phyloP scores from a whole-genome alignment of 2,113 vertebrate species.

The Tichodroma muraria region DNA sequence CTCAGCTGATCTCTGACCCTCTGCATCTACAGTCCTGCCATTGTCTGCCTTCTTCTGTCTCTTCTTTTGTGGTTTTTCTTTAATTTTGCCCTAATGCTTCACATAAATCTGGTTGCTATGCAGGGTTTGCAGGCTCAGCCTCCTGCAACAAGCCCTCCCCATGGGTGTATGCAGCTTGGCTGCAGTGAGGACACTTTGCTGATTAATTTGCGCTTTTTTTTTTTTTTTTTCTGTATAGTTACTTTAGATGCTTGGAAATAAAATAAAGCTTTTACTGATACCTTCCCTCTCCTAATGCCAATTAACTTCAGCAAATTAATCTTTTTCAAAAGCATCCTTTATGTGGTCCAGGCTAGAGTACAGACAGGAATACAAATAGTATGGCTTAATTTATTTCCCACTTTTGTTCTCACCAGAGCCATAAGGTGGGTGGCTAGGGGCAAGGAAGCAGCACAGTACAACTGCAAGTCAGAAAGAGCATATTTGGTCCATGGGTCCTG shows the following conservation, averaged over 20 bases:
- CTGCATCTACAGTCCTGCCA: not conserved
- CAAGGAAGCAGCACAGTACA: not conserved
- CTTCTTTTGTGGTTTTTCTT: not conserved
- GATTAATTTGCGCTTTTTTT: constrained; percentile 2
- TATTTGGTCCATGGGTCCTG: not conserved
- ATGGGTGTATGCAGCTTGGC: not conserved
- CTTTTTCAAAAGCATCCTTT: not conserved
- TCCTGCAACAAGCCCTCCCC: not conserved
- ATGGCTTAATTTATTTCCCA: not conserved
- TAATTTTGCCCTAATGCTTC: not conserved
- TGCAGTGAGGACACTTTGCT: not conserved
- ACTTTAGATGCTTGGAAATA: not conserved
- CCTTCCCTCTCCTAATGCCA: not conserved
- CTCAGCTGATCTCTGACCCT: not conserved
- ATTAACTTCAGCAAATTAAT: not conserved
- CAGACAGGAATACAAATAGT: not conserved
- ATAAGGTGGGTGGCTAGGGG: not conserved
- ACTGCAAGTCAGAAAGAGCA: not conserved
- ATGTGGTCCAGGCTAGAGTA: not conserved
- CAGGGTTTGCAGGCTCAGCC: constrained; percentile 9
- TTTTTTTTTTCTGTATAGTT: not conserved
- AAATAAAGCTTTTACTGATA: constrained; percentile 3
- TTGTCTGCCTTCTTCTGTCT: not conserved
- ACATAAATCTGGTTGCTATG: constrained; percentile 35
- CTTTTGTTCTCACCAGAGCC: not conserved